Conservation (phyloP, 2,797 vertebrate species). For the Manis javanica region DNA sequence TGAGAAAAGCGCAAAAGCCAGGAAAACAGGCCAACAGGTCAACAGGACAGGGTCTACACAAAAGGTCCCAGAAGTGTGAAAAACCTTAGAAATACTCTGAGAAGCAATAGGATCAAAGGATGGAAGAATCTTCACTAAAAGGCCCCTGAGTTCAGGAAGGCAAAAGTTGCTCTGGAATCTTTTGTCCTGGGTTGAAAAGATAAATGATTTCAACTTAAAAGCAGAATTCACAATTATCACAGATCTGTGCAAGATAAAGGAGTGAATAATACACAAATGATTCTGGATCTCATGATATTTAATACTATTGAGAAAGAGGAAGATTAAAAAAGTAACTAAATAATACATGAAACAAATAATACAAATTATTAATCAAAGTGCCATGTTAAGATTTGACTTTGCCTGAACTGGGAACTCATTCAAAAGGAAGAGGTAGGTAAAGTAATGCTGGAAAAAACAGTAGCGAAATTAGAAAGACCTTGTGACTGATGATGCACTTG, state of each 20-base stretch:
- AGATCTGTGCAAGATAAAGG: not conserved
- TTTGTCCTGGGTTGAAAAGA: not conserved
- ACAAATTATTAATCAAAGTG: slow-evolving; percentile 46
- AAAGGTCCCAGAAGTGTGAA: not conserved
- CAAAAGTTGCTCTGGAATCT: not conserved
- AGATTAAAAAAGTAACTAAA: not conserved
- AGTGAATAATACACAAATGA: not conserved
- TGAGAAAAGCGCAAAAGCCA: not conserved
- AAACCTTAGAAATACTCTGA: not conserved
- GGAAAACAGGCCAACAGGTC: not conserved
- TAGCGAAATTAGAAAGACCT: slow-evolving; percentile 55
- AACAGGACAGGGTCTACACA: not conserved
- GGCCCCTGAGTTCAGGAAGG: not conserved
- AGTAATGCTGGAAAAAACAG: slow-evolving; percentile 1
- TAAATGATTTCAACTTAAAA: slow-evolving; percentile 16
- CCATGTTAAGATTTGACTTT: not conserved
- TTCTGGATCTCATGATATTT: not conserved
- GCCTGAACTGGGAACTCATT: not conserved
- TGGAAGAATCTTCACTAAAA: not conserved
- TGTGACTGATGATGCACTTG: not conserved
- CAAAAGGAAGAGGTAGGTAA: slow-evolving; percentile 21
- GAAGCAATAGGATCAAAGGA: not conserved
- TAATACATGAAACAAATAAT: not conserved
- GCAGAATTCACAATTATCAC: not conserved
- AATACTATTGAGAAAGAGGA: not conserved